Evolutionary conservation across 2,113 vertebrate genomes (phyloP).

Genomic region (Hippocampus comes): DNA sequence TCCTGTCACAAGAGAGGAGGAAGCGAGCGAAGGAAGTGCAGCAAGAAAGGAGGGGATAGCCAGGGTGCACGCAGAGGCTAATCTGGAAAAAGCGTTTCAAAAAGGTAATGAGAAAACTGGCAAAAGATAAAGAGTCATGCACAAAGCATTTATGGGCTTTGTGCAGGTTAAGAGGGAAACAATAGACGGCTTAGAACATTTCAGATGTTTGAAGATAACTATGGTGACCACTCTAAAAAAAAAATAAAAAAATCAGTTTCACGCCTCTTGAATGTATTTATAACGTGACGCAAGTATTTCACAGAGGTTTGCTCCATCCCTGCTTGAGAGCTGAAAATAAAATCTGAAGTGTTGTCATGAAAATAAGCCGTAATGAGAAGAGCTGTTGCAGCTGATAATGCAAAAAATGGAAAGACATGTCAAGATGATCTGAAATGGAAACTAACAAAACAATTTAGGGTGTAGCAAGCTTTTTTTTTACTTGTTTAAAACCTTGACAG

Average conservation of each 20-base stretch:
- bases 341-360: constrained; percentile 3
- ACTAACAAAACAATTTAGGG: not conserved
- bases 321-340: constrained; percentile 2
- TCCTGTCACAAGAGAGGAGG: constrained; percentile 22
- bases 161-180: constrained; percentile 9
- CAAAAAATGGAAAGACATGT: not conserved
- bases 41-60: constrained; percentile 17
- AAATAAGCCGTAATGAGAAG: not conserved
- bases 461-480: not conserved
- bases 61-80: constrained; percentile 27
- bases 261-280: constrained; percentile 5
- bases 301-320: not conserved
- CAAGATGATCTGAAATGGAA: not conserved
- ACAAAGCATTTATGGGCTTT: constrained; percentile 22
- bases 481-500: not conserved
- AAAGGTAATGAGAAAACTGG: constrained; percentile 22
- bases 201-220: constrained; percentile 5
- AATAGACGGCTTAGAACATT: constrained; percentile 9
- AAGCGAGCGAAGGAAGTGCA: constrained; percentile 14
- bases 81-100: constrained; percentile 23
- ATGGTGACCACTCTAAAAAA: not conserved
- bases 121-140: constrained; percentile 22
- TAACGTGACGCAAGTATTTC: not conserved
- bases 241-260: constrained; percentile 1
- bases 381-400: not conserved